A percentile compares a stretch with the other conserved stretches of the same genome.
Conservation (phyloP, 2,113 vertebrate species). For the Ochotona curzoniae region DNA sequence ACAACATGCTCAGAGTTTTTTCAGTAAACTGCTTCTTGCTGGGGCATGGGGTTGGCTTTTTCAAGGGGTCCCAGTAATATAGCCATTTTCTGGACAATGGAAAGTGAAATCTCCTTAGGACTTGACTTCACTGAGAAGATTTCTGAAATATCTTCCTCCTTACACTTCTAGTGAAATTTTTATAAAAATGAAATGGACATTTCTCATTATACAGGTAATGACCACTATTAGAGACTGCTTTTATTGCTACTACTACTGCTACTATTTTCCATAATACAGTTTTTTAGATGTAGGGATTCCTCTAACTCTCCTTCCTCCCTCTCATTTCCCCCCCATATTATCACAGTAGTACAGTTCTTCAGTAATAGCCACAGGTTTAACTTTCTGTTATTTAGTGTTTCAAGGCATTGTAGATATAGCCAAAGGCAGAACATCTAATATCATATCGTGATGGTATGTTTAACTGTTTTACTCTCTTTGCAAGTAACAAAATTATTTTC, state of each 20-base stretch:
- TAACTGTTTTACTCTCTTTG: background rate
- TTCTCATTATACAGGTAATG: slow-evolving; percentile 72
- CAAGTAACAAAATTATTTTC: slow-evolving; percentile 35
- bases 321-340: no score
- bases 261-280: no score
- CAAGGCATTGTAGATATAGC: no score
- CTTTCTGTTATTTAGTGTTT: no score
- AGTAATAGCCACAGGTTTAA: no score
- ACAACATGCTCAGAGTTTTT: slow-evolving; percentile 60
- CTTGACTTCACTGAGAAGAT: slow-evolving; percentile 61
- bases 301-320: no score
- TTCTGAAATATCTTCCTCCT: slow-evolving; percentile 78
- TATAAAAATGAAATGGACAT: slow-evolving; percentile 76
- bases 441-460: no score
- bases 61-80: slow-evolving; percentile 68
- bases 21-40: slow-evolving; percentile 60
- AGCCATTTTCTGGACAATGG: slow-evolving; percentile 74
- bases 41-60: slow-evolving; percentile 20
- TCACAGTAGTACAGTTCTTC: no score
- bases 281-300: no score
- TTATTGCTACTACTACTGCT: no score
- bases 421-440: no score
- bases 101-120: slow-evolving; percentile 81
- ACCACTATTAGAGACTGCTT: slow-evolving; percentile 7
- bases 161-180: slow-evolving; percentile 62